phyloP scores from a whole-genome alignment of 2,113 vertebrate species.

The Chroicocephalus ridibundus region DNA sequence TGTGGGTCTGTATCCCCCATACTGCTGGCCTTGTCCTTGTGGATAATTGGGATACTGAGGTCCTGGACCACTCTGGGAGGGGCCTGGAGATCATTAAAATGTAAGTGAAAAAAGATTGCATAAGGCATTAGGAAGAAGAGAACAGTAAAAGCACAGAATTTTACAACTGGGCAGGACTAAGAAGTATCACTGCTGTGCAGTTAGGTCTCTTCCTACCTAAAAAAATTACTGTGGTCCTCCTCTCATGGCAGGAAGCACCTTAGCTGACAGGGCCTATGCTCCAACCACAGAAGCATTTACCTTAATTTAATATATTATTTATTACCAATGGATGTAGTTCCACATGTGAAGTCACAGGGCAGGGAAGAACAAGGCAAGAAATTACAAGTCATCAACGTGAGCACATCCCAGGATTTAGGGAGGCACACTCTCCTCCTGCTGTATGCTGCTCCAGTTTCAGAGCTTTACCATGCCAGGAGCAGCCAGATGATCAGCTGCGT shows the following conservation, averaged over 20 bases:
- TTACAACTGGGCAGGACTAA: background rate
- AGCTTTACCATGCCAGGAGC: background rate
- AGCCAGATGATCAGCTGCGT: background rate
- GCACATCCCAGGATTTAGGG: background rate
- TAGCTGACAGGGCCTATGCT: background rate
- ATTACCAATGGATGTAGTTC: background rate
- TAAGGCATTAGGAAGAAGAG: background rate
- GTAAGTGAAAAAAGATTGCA: background rate
- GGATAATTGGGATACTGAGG: slow-evolving; percentile 95
- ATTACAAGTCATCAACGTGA: background rate
- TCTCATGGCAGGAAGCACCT: background rate
- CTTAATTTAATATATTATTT: background rate
- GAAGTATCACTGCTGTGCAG: background rate
- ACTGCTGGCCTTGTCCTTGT: slow-evolving; percentile 97
- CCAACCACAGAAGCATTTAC: background rate
- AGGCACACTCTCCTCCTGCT: background rate
- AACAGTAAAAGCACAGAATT: background rate
- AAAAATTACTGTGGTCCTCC: background rate
- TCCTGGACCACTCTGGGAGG: slow-evolving; percentile 88
- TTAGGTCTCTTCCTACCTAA: background rate
- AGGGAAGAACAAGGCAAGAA: background rate
- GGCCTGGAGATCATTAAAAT: slow-evolving; percentile 73
- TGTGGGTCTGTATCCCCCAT: slow-evolving; percentile 90
- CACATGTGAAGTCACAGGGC: background rate
- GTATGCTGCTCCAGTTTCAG: background rate